Conservation (phyloP, 2,888 invertebrate species). For the Aspidapion aeneum region DNA sequence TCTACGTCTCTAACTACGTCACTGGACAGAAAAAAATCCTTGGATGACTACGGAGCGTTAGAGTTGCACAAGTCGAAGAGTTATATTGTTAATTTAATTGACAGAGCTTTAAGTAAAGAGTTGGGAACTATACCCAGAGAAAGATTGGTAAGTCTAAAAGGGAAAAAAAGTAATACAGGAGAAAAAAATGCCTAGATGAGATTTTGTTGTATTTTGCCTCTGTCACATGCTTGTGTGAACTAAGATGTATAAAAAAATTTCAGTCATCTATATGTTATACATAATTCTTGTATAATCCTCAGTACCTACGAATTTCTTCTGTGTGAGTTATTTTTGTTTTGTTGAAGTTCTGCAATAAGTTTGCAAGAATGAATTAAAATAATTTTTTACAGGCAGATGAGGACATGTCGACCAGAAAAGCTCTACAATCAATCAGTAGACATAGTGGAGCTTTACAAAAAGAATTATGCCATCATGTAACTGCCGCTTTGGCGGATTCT, state of each 20-base stretch:
- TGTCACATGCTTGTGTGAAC: no score
- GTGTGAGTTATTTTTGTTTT: no score
- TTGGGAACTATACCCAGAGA: conserved; percentile 40
- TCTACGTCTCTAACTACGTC: conserved; percentile 3
- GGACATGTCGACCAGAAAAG: conserved; percentile 35
- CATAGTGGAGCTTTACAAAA: conserved; percentile 33
- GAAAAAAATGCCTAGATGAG: neutral
- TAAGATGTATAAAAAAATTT: no score
- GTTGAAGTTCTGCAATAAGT: no score
- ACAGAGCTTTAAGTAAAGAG: conserved; percentile 48
- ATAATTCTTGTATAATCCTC: no score
- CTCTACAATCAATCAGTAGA: conserved; percentile 38
- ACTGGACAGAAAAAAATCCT: conserved; percentile 10
- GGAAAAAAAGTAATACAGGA: no score
- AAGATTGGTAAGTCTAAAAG: conserved; percentile 14
- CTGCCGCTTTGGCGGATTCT: conserved; percentile 36
- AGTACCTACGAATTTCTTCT: no score
- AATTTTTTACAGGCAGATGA: conserved; percentile 31
- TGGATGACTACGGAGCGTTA: conserved; percentile 41
- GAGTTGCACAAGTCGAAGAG: conserved; percentile 49
- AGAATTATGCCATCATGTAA: conserved; percentile 39
- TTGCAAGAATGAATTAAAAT: no score
- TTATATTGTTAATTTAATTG: conserved; percentile 49
- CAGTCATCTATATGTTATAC: no score
- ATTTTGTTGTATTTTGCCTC: no score